A percentile compares a stretch with the other conserved stretches of the same genome.
Evolutionary conservation across 2,113 vertebrate genomes (phyloP).

Genomic region (Crotalus horridus): DNA sequence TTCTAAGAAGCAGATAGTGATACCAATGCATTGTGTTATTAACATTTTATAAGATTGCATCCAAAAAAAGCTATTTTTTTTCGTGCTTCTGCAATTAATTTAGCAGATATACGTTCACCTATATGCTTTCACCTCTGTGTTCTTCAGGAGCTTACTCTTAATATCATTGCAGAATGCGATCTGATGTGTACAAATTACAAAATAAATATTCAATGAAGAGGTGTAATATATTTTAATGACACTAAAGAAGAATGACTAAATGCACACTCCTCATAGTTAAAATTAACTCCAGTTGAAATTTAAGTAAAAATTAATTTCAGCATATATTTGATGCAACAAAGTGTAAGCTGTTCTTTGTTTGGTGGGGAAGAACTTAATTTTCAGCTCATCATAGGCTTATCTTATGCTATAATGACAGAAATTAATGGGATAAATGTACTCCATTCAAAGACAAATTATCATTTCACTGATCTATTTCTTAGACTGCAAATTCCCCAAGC

Average conservation of each 20-base stretch:
- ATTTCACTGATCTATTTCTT: conserved; percentile 73
- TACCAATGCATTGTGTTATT: background rate
- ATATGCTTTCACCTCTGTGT: background rate
- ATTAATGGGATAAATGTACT: conserved; percentile 76
- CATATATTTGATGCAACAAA: conserved; percentile 44
- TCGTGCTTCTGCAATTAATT: background rate
- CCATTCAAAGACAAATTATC: conserved; percentile 76
- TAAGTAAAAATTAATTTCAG: conserved; percentile 63
- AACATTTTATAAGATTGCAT: background rate
- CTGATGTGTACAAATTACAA: conserved; percentile 28
- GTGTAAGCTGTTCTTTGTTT: conserved; percentile 62
- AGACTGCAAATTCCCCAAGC: conserved; percentile 67
- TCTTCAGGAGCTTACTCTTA: background rate
- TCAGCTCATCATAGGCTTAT: conserved; percentile 68
- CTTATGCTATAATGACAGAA: conserved; percentile 66
- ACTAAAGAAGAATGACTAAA: conserved; percentile 49
- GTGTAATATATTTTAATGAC: conserved; percentile 40
- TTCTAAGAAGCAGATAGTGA: background rate
- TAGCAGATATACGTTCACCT: background rate
- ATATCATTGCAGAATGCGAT: conserved; percentile 26
- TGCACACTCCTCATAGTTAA: conserved; percentile 48
- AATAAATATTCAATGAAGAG: background rate
- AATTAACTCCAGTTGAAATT: conserved; percentile 48
- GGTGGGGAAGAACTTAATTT: conserved; percentile 59
- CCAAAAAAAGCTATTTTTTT: background rate